Evolutionary conservation across 2,113 vertebrate genomes (phyloP).

Genomic region (Centropristis striata): DNA sequence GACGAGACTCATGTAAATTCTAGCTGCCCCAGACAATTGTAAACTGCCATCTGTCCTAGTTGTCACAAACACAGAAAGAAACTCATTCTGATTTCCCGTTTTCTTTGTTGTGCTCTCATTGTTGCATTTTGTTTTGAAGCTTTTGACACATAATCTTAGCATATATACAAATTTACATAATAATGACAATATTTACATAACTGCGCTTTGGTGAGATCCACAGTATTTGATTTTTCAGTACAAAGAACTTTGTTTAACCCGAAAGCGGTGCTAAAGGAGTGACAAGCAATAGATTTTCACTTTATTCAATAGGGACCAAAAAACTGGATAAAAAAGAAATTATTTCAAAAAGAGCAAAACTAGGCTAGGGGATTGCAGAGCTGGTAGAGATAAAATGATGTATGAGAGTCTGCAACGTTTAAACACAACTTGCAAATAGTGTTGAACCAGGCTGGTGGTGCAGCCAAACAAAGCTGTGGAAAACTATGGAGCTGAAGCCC

Average conservation of each 20-base stretch:
- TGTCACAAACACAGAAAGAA: conserved; percentile 44
- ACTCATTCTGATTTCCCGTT: conserved; percentile 45
- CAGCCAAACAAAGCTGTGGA: background rate
- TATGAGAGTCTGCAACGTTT: background rate
- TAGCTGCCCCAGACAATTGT: conserved; percentile 51
- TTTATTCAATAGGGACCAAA: background rate
- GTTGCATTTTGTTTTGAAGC: conserved; percentile 48
- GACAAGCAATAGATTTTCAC: background rate
- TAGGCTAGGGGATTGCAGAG: background rate
- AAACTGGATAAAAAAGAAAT: background rate
- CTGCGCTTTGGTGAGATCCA: conserved; percentile 4
- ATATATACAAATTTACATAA: conserved; percentile 50
- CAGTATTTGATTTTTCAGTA: background rate
- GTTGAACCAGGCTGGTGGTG: background rate
- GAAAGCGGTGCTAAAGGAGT: background rate
- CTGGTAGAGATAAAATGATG: background rate
- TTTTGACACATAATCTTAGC: conserved; percentile 41
- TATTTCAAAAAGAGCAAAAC: background rate
- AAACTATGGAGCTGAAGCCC: background rate
- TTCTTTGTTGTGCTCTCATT: conserved; percentile 46
- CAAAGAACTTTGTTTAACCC: conserved; percentile 31
- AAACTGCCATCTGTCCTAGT: conserved; percentile 71
- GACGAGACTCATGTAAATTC: conserved; percentile 65
- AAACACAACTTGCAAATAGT: background rate
- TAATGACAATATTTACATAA: conserved; percentile 51